Evolutionary conservation across 2,797 vertebrate genomes (phyloP).

Genomic region (Bovichtus variegatus): DNA sequence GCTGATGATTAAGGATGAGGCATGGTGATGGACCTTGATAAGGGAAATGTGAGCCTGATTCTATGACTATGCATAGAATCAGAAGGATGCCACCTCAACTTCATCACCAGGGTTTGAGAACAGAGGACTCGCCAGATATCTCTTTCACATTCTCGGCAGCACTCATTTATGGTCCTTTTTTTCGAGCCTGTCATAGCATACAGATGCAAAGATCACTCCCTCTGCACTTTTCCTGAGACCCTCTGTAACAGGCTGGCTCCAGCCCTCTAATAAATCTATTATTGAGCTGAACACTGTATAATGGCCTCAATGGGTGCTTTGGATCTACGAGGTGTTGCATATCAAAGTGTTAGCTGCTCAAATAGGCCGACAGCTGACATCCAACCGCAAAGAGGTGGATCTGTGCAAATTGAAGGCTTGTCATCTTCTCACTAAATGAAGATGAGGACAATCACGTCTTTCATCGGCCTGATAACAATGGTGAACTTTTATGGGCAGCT

Average conservation of each 20-base stretch:
- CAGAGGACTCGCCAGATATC: slow-evolving; percentile 37
- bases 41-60: slow-evolving; percentile 43
- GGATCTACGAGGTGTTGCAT: slow-evolving; percentile 56
- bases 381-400: slow-evolving; percentile 12
- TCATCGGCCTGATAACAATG: slow-evolving; percentile 46
- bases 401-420: slow-evolving; percentile 38
- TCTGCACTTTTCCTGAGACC: slow-evolving; percentile 45
- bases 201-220: slow-evolving; percentile 56
- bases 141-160: slow-evolving; percentile 37
- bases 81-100: slow-evolving; percentile 26
- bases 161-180: slow-evolving; percentile 60
- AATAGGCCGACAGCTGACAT: slow-evolving; percentile 48
- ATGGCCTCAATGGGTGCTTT: slow-evolving; percentile 64
- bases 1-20: slow-evolving; percentile 70
- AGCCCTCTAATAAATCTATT: slow-evolving; percentile 71
- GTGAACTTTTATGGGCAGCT: slow-evolving; percentile 29
- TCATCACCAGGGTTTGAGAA: slow-evolving; percentile 29
- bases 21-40: slow-evolving; percentile 60
- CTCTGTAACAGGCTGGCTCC: slow-evolving; percentile 51
- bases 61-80: slow-evolving; percentile 48
- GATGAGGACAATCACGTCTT: slow-evolving; percentile 43
- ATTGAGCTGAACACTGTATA: slow-evolving; percentile 61
- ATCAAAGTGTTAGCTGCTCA: slow-evolving; percentile 54
- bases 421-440: slow-evolving; percentile 30
- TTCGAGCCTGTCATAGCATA: slow-evolving; percentile 36